Conservation (phyloP, 2,113 vertebrate genomes). For the Coreoperca whiteheadi region DNA sequence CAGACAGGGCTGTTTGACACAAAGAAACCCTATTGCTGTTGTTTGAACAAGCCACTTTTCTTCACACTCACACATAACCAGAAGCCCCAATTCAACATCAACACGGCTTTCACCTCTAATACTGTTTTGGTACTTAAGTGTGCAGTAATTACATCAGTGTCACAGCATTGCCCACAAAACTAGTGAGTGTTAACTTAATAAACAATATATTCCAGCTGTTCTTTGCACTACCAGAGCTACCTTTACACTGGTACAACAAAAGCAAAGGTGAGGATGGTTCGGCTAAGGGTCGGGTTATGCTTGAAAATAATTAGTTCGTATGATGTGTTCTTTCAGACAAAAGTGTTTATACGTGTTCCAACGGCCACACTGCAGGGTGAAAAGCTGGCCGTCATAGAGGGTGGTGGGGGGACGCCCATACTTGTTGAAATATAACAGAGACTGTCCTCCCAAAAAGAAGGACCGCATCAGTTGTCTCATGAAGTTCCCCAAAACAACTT, state of each 20-base stretch:
- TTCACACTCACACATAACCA: neutral
- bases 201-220: neutral
- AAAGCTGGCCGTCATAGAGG: neutral
- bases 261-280: neutral
- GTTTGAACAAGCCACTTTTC: neutral
- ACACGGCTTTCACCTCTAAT: no score
- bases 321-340: neutral
- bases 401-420: neutral
- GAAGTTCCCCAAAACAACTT: neutral
- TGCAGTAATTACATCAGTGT: neutral
- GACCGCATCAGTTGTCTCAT: neutral
- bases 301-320: neutral
- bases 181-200: neutral
- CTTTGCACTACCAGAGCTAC: neutral
- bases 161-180: neutral
- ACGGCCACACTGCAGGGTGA: no score
- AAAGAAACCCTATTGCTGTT: neutral
- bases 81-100: neutral
- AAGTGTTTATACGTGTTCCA: neutral
- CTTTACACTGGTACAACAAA: neutral
- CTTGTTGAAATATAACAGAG: neutral
- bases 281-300: neutral
- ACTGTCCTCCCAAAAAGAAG: neutral
- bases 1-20: neutral
- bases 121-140: neutral